Base-by-base conservation (phyloP, 2,797 vertebrate genomes). In the Microctenopoma stevenorrisi region DNA sequence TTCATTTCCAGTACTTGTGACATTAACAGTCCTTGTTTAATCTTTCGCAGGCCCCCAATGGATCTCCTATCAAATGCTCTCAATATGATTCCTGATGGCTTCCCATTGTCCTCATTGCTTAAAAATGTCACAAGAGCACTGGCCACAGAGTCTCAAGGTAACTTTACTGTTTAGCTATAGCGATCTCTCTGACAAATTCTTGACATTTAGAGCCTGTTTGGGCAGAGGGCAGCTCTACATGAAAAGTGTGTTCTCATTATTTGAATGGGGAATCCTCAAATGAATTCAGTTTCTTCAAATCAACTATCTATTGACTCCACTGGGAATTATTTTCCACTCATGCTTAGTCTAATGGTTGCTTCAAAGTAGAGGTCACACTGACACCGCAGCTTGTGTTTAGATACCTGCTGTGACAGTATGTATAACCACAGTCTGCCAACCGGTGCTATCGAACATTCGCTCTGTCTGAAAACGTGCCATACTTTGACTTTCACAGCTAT, bases 71-170 rank as follows among this genome's bases (percentile, higher is more conserved):
- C 3, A 33, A 65, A 91, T 50, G 63, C 81, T 2, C 66, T 73
- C 18, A 38, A 62, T n/a, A 64, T 72, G 74, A 72, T 95, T 76
- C 91, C 94, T 1, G 76, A 87, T 26, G 87, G 58, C 55, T 72
- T 92, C 26, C 92, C 91, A 18, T 91, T 89, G 53, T 62, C 83
- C 25, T 8, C 77, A 0, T 13, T 67, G 52, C 76, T 94, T 7
- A 92, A 89, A 86, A 79, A 87, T 44, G 51, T 94, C 68, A 74
- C 81, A 43, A 69, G 3, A 74, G 72, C 50, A 11, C 76, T 94
- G 46, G 86, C 89, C 61, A 78, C 6, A 3, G 93, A 92, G 81
- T 79, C 88, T 64, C 78, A 85, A 92, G 93, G 94, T 95, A 93
- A 81, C 68, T 48, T 52, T 53, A 50, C 28, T 4, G 12, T 71